These are phyloP conservation scores for Prionchulus punctatus DNA, from an alignment of 2,888 invertebrate species.

Conservation along the genomic window DNA sequence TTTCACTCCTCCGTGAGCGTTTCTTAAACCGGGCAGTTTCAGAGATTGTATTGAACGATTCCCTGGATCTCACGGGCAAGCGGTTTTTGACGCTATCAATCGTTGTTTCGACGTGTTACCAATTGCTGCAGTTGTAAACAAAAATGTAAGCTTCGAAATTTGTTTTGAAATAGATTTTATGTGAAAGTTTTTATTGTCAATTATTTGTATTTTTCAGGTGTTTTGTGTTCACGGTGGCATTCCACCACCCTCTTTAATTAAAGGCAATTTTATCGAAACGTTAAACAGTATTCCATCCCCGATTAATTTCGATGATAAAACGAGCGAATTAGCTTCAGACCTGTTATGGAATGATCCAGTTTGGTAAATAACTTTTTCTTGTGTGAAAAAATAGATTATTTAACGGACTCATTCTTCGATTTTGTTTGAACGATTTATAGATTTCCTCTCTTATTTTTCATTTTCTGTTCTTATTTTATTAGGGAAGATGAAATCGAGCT, in stretches of 20 bases:
- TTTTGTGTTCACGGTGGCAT: slow-evolving; percentile 65
- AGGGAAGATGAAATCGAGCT: slow-evolving; percentile 21
- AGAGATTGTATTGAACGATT: slow-evolving; percentile 54
- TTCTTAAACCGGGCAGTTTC: slow-evolving; percentile 16
- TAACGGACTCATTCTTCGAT: too few species aligned
- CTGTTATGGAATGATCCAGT: slow-evolving; percentile 61
- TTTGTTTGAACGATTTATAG: neutral
- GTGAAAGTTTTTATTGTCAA: neutral
- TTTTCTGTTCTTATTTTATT: too few species aligned
- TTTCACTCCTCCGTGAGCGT: too few species aligned
- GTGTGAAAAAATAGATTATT: neutral
- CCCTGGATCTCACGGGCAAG: slow-evolving; percentile 46
- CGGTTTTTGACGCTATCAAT: slow-evolving; percentile 54
- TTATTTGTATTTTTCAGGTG: slow-evolving; percentile 38
- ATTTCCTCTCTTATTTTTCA: neutral
- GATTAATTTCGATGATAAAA: slow-evolving; percentile 44
- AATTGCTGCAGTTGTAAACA: slow-evolving; percentile 55
- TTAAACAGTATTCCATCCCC: neutral
- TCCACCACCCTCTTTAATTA: slow-evolving; percentile 49
- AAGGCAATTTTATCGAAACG: slow-evolving; percentile 21
- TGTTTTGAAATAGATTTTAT: too few species aligned
- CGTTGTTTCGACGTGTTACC: slow-evolving; percentile 55
- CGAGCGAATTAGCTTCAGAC: slow-evolving; percentile 52
- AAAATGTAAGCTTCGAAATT: slow-evolving; percentile 40
- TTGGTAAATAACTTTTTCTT: slow-evolving; percentile 32